Evolutionary conservation across 2,797 vertebrate genomes (phyloP), one percentile per base, ranked within the genome.

Genomic region (Thaleichthys pacificus): DNA sequence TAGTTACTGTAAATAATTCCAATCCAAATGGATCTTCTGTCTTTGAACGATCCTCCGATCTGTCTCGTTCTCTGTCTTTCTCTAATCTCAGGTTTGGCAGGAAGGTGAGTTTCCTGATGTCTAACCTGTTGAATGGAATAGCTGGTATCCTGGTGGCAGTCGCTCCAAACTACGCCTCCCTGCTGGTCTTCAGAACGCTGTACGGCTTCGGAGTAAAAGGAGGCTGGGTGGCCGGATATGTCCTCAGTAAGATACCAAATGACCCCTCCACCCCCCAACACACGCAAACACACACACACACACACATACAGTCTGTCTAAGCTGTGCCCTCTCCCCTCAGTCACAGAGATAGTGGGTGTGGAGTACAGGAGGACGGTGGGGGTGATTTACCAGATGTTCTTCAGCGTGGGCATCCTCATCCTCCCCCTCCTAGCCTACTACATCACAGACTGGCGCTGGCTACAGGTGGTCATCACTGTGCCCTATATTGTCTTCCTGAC

Each of bases 341-440:
- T 99, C 82, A 98, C 96, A 0, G 97, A 99, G 88, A 87, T 99
- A 0, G 97, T 98, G 22, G 97, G 96, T 0, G 95, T 97, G 4
- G 93, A 97, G 78, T 95, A 93, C 87, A 88, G 97, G 70, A 91
- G 95, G 51, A 95, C 93, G 0, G 94, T 97, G 77, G 97, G 96
- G 19, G 92, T 99, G 0, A 61, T 95, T 42, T 96, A 95, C 84
- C 97, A 99, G 90, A 95, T 97, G 78, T 93, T 96, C 89, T 99
- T 97, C 92, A 98, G 96, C 1, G 56, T 97, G 2, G 97, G 97
- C 61, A 84, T 97, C 83, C 94, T 99, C 77, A 66, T 98, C 76
- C 94, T 99, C 42, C 95, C 97, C 69, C 94, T 96, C 85, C 92
- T 97, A 38, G 95, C 97, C 11, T 99, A 98, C 85, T 91, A 92